These are phyloP conservation scores for Stenopsyche tienmushanensis DNA, from an alignment of 1,140 invertebrate genomes.

Conservation along the genomic window DNA sequence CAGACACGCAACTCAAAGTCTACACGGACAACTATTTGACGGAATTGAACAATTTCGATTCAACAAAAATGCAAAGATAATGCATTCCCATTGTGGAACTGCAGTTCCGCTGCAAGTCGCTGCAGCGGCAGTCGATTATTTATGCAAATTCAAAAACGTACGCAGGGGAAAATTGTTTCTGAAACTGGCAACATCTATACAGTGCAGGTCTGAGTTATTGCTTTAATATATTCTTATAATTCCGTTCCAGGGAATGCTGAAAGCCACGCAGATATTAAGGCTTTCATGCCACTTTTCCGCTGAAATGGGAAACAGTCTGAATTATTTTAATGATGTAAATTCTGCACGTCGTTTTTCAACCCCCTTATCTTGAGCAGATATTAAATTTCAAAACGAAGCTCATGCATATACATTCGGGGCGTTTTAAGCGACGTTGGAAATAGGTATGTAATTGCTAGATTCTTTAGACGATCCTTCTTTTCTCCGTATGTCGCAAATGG, in stretches of 20 bases:
- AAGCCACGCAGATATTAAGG: slow-evolving; percentile 8
- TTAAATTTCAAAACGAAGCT: slow-evolving; percentile 6
- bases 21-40: too few species aligned
- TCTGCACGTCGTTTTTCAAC: neutral
- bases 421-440: neutral
- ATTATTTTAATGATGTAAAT: slow-evolving; percentile 13
- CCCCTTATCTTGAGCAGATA: neutral
- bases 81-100: too few species aligned
- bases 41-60: too few species aligned
- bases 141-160: slow-evolving; percentile 5
- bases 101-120: neutral
- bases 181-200: neutral
- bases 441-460: neutral
- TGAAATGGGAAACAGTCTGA: slow-evolving; percentile 10
- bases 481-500: neutral
- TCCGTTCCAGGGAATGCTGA: neutral
- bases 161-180: slow-evolving; percentile 1
- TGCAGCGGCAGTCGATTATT: slow-evolving; percentile 5
- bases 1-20: too few species aligned
- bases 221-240: slow-evolving; percentile 13
- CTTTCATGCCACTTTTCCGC: slow-evolving; percentile 11
- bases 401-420: neutral
- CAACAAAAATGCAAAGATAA: too few species aligned
- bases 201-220: slow-evolving; percentile 1
- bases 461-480: neutral